A percentile compares a stretch with the other conserved stretches of the same genome.
phyloP scores from a whole-genome alignment of 23 tunicate genomes.

The Corella eumyota region DNA sequence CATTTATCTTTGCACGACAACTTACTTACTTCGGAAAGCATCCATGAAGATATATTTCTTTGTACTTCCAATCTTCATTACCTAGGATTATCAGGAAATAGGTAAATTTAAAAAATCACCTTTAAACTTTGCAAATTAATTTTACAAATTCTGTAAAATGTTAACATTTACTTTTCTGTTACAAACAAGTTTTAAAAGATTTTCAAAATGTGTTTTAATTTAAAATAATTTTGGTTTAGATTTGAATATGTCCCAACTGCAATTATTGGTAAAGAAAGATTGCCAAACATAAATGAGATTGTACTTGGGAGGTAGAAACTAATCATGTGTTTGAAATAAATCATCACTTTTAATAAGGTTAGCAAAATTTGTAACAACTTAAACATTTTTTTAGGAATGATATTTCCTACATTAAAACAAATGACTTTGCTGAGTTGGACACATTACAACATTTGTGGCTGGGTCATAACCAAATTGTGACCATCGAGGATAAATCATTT shows the following conservation, averaged over 20 bases:
- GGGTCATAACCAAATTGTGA: slow-evolving; percentile 4
- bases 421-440: slow-evolving; percentile 14
- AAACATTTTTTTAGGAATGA: slow-evolving; percentile 3
- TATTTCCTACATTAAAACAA: slow-evolving; percentile 4
- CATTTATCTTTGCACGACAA: slow-evolving; percentile 17
- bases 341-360: too few species aligned
- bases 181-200: too few species aligned
- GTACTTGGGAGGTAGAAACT: too few species aligned
- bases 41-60: slow-evolving; percentile 14
- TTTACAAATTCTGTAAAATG: too few species aligned
- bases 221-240: too few species aligned
- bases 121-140: too few species aligned
- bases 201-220: too few species aligned
- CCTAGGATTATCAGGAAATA: slow-evolving; percentile 10
- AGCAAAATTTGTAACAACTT: too few species aligned
- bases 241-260: slow-evolving; percentile 19
- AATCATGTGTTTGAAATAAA: too few species aligned
- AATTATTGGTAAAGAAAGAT: slow-evolving; percentile 9
- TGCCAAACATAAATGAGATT: slow-evolving; percentile 12
- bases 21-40: slow-evolving; percentile 6
- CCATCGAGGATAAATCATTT: slow-evolving; percentile 14
- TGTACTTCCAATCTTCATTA: slow-evolving; percentile 5
- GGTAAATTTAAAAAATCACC: too few species aligned
- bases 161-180: too few species aligned
- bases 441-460: slow-evolving; percentile 13